A percentile compares a stretch with the other conserved stretches of the same genome.
phyloP scores from a whole-genome alignment of 2,113 vertebrate species.

The Oryzias javanicus region DNA sequence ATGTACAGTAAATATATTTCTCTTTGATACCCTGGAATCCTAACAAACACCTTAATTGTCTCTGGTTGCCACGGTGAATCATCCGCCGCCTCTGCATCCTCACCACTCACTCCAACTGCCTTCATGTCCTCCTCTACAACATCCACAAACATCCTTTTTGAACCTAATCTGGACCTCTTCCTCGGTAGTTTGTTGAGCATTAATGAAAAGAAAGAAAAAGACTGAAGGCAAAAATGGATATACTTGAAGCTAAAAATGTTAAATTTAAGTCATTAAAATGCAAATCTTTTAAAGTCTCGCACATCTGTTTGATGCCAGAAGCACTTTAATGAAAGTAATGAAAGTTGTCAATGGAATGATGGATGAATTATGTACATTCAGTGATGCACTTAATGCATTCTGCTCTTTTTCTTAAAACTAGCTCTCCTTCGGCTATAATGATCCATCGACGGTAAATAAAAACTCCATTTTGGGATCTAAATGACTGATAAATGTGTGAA shows the following conservation, averaged over 20 bases:
- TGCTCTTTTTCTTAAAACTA: constrained; percentile 27
- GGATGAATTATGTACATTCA: constrained; percentile 51
- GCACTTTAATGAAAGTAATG: constrained; percentile 51
- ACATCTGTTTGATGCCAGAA: constrained; percentile 22
- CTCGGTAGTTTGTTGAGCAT: too few relatives aligned
- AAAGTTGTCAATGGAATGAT: constrained; percentile 45
- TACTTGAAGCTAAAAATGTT: background rate
- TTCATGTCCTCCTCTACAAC: too few relatives aligned
- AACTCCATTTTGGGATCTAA: constrained; percentile 49
- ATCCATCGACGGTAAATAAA: constrained; percentile 66
- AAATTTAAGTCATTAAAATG: background rate
- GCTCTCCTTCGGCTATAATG: constrained; percentile 41
- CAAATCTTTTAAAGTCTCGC: constrained; percentile 15
- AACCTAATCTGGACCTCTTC: too few relatives aligned
- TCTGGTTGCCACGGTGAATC: too few relatives aligned
- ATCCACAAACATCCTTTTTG: too few relatives aligned
- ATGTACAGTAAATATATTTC: too few relatives aligned
- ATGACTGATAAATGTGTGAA: constrained; percentile 39
- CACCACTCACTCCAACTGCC: too few relatives aligned
- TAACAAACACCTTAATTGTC: too few relatives aligned
- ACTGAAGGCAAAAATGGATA: background rate
- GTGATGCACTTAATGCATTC: constrained; percentile 34
- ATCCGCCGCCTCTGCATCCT: too few relatives aligned
- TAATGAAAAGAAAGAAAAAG: too few relatives aligned
- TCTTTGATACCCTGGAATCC: too few relatives aligned